phyloP scores from a whole-genome alignment of 1,140 invertebrate genomes.

The Goniozus legneri region DNA sequence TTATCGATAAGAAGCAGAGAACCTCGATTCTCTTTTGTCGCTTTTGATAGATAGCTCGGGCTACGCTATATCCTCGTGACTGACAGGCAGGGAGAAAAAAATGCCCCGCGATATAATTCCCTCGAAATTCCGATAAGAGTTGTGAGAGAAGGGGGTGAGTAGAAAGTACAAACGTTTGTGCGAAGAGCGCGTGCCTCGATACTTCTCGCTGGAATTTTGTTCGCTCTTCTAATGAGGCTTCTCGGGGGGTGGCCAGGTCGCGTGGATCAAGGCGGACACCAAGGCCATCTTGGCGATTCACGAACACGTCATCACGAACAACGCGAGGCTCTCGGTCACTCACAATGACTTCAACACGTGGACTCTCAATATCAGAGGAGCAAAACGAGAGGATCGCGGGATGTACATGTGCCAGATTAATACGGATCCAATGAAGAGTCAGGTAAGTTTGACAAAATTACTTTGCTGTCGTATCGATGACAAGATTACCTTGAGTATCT shows the following conservation, averaged over 20 bases:
- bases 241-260: slow-evolving; percentile 73
- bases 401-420: slow-evolving; percentile 93
- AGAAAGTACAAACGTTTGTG: too few species aligned
- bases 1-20: slow-evolving; percentile 37
- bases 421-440: slow-evolving; percentile 90
- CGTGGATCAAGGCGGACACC: slow-evolving; percentile 90
- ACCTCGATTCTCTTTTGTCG: slow-evolving; percentile 34
- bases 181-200: too few species aligned
- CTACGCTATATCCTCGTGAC: slow-evolving; percentile 30
- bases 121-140: too few species aligned
- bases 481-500: too few species aligned
- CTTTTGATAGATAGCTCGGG: slow-evolving; percentile 38
- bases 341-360: slow-evolving; percentile 84
- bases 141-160: too few species aligned
- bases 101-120: not conserved
- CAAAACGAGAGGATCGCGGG: slow-evolving; percentile 79
- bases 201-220: too few species aligned
- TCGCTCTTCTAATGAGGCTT: too few species aligned
- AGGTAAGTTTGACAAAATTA: too few species aligned
- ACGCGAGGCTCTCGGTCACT: slow-evolving; percentile 78
- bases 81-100: not conserved
- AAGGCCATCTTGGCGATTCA: slow-evolving; percentile 89
- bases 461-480: too few species aligned
- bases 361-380: slow-evolving; percentile 79
- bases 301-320: slow-evolving; percentile 89